phyloP scores from a whole-genome alignment of 2,888 invertebrate genomes.

The Netelia fuscicornis region DNA sequence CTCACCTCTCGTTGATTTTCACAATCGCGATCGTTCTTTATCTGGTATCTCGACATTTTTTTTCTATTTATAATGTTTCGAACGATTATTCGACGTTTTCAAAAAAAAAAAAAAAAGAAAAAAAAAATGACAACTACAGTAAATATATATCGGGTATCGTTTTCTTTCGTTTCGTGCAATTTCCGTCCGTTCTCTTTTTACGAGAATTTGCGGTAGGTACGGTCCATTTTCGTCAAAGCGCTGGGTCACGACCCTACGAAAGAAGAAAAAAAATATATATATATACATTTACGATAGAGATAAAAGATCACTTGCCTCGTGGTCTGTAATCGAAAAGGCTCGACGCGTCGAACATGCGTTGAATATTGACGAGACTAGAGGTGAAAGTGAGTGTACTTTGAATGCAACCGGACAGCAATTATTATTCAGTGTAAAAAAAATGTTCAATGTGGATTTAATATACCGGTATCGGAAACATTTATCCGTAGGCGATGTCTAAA shows the following conservation, averaged over 20 bases:
- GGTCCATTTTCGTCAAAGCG: slow-evolving; percentile 72
- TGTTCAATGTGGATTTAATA: no score
- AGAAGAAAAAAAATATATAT: slow-evolving; percentile 2
- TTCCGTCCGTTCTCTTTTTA: slow-evolving; percentile 31
- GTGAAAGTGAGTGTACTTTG: slow-evolving; percentile 26
- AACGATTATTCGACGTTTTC: background rate
- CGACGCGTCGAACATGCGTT: background rate
- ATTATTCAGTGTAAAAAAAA: background rate
- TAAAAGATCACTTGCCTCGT: slow-evolving; percentile 1
- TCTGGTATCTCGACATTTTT: slow-evolving; percentile 79
- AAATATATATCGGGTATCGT: no score
- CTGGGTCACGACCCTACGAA: slow-evolving; percentile 47
- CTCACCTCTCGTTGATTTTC: slow-evolving; percentile 78
- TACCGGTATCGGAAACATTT: no score
- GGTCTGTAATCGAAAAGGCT: background rate
- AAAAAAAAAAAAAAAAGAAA: background rate
- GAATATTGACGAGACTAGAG: slow-evolving; percentile 8
- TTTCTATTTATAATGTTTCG: background rate
- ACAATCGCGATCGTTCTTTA: slow-evolving; percentile 77
- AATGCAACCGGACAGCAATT: slow-evolving; percentile 6
- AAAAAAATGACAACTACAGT: slow-evolving; percentile 2
- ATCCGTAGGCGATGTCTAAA: no score
- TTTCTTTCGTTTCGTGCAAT: slow-evolving; percentile 27
- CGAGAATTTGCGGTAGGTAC: slow-evolving; percentile 61
- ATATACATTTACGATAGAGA: background rate